Conservation (phyloP, 2,888 invertebrate species). For the Itoplectis maculator region DNA sequence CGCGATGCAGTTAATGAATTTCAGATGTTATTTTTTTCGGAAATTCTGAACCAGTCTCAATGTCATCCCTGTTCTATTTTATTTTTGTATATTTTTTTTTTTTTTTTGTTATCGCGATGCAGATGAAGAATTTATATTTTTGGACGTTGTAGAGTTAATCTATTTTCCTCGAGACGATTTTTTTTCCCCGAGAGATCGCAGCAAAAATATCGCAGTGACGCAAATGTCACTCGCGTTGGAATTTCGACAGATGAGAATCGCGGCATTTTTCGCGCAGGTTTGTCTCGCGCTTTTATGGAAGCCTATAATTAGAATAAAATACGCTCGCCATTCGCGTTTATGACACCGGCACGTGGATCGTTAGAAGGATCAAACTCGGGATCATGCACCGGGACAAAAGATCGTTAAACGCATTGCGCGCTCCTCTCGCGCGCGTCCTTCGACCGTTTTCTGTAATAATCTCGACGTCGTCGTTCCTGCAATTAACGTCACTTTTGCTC, state of each 20-base stretch:
- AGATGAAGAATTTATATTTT: no score
- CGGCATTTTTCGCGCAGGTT: no score
- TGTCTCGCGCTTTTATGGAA: neutral
- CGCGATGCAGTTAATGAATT: no score
- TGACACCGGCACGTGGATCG: slow-evolving; percentile 3
- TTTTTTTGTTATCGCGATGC: no score
- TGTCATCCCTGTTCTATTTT: no score
- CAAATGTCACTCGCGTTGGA: neutral
- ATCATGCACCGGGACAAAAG: neutral
- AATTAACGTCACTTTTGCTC: slow-evolving; percentile 30
- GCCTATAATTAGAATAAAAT: slow-evolving; percentile 4
- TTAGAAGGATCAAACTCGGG: slow-evolving; percentile 37
- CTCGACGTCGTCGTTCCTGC: slow-evolving; percentile 15
- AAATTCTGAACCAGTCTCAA: no score
- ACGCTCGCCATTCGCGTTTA: neutral
- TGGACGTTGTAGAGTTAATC: no score
- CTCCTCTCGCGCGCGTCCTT: slow-evolving; percentile 31
- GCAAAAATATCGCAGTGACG: neutral
- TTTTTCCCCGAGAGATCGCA: no score
- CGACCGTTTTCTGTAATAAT: slow-evolving; percentile 35
- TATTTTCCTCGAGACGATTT: no score
- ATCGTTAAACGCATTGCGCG: slow-evolving; percentile 47
- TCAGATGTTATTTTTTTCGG: no score
- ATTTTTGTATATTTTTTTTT: no score
- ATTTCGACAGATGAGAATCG: no score